These are phyloP conservation scores for Papilio protenor DNA, from an alignment of 2,888 invertebrate species.

Conservation along the genomic window DNA sequence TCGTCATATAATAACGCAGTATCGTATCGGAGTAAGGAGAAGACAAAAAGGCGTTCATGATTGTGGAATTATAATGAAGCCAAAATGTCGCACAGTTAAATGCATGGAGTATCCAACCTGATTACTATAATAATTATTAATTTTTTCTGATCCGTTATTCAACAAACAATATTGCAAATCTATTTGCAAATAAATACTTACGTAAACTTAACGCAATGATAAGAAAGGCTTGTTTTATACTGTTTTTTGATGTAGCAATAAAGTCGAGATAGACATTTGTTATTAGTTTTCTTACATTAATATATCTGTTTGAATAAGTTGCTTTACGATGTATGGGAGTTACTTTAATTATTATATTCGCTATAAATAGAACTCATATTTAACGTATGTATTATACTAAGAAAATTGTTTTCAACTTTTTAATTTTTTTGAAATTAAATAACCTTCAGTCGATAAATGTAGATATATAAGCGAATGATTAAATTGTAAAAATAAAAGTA, in stretches of 20 bases:
- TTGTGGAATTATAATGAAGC: conserved; percentile 12
- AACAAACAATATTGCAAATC: background rate
- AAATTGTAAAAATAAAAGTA: background rate
- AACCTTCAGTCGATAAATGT: background rate
- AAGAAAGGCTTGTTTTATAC: background rate
- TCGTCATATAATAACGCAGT: conserved; percentile 16
- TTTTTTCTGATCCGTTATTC: background rate
- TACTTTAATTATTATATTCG: too few species aligned
- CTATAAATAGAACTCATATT: background rate
- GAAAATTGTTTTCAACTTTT: background rate
- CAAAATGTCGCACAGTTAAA: conserved; percentile 4
- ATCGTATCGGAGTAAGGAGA: conserved; percentile 3
- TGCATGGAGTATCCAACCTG: background rate
- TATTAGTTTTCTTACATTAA: background rate
- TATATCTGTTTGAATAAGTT: background rate
- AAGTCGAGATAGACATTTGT: background rate
- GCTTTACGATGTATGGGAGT: too few species aligned
- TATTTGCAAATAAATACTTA: background rate
- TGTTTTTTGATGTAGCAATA: background rate
- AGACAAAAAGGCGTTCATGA: conserved; percentile 4
- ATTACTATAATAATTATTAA: background rate
- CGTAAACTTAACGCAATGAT: background rate
- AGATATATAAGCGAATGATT: background rate
- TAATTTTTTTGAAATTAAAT: background rate
- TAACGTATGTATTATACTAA: background rate